A percentile compares a stretch with the other conserved stretches of the same genome.
Conservation (phyloP, 2,797 vertebrate genomes). For the Poecilia velifera region DNA sequence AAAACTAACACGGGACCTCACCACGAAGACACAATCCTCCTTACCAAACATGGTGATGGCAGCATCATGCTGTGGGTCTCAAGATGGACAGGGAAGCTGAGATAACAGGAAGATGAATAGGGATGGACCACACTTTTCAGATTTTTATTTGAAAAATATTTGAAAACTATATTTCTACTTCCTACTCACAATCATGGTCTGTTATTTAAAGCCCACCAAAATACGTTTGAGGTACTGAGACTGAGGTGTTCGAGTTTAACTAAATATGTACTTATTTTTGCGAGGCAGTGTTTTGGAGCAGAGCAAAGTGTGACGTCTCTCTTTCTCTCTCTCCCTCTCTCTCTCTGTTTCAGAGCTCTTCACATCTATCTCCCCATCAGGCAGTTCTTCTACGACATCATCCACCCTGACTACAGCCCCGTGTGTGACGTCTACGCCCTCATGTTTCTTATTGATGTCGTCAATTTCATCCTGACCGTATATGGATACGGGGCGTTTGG, state of each 20-base stretch:
- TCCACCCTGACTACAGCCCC: slow-evolving; percentile 85
- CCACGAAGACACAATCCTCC: not conserved
- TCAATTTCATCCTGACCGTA: slow-evolving; percentile 84
- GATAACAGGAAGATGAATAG: not conserved
- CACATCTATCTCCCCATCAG: slow-evolving; percentile 82
- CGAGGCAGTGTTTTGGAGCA: not conserved
- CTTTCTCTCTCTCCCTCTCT: slow-evolving; percentile 18
- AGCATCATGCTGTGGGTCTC: not conserved
- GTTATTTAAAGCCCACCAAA: not conserved
- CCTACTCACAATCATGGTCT: not conserved
- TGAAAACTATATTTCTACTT: not conserved
- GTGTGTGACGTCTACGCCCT: slow-evolving; percentile 81
- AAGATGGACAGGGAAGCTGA: not conserved
- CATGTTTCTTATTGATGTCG: slow-evolving; percentile 81
- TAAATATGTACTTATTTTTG: not conserved
- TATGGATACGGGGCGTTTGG: slow-evolving; percentile 85
- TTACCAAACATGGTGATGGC: not conserved
- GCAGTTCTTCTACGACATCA: slow-evolving; percentile 87
- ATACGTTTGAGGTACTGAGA: not conserved
- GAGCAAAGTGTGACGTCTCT: slow-evolving; percentile 4
- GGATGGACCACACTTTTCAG: not conserved
- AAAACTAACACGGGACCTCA: not conserved
- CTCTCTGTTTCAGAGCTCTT: slow-evolving; percentile 69
- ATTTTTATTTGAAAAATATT: not conserved
- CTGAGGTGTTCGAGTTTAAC: not conserved